A percentile compares a stretch with the other conserved stretches of the same genome.
Conservation (phyloP, 1,140 invertebrate species). For the Ericerus pela region DNA sequence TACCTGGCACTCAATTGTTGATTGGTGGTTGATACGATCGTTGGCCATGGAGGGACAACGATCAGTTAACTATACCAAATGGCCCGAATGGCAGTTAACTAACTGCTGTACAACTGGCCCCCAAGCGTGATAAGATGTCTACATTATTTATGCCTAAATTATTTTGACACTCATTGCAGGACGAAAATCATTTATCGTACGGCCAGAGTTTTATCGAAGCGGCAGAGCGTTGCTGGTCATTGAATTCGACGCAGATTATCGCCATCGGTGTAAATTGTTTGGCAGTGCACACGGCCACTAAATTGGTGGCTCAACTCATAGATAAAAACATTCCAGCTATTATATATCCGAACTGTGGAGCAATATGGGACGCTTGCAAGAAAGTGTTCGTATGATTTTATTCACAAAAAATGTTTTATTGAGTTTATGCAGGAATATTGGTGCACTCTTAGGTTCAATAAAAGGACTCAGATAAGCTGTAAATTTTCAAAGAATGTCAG, state of each 20-base stretch:
- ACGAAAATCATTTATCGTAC: conserved; percentile 47
- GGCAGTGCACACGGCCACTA: conserved; percentile 40
- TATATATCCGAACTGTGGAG: conserved; percentile 59
- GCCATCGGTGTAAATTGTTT: conserved; percentile 80
- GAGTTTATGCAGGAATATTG: too few relatives aligned
- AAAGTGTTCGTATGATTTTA: conserved; percentile 19
- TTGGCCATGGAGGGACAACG: neutral
- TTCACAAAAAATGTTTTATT: too few relatives aligned
- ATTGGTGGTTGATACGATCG: neutral
- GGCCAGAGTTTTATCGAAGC: conserved; percentile 55
- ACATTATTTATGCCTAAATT: neutral
- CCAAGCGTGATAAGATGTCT: neutral
- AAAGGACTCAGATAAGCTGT: too few relatives aligned
- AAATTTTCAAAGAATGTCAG: too few relatives aligned
- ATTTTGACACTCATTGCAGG: conserved; percentile 30
- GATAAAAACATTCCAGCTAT: conserved; percentile 40
- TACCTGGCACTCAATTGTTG: neutral
- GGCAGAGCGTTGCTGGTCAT: conserved; percentile 44
- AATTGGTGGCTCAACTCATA: conserved; percentile 38
- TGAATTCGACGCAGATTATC: conserved; percentile 46
- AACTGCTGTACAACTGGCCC: neutral
- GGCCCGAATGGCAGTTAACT: neutral
- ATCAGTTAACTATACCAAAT: neutral
- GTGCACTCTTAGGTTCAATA: too few relatives aligned
- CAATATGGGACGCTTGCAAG: conserved; percentile 26